Conservation (phyloP, 2,888 invertebrate genomes). For the Pollenia griseotomentosa region DNA sequence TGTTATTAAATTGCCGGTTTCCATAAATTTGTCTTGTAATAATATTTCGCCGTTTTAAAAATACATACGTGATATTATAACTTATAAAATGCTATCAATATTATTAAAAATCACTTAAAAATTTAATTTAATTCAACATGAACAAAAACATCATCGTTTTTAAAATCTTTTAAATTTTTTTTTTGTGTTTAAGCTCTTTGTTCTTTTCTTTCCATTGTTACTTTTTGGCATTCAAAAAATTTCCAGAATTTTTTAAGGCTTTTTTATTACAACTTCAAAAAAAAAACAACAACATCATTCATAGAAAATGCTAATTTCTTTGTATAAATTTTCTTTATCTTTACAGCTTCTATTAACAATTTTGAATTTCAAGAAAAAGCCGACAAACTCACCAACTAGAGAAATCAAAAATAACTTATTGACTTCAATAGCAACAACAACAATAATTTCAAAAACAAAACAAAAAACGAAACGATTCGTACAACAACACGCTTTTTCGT, state of each 20-base stretch:
- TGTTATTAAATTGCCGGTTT: no score
- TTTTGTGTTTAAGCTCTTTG: neutral
- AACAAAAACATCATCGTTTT: neutral
- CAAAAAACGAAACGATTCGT: slow-evolving; percentile 48
- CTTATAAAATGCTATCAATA: neutral
- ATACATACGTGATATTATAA: slow-evolving; percentile 19
- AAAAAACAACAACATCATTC: neutral
- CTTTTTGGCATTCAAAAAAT: slow-evolving; percentile 43
- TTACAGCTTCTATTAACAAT: slow-evolving; percentile 61
- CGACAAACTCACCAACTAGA: slow-evolving; percentile 33
- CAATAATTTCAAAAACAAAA: slow-evolving; percentile 7
- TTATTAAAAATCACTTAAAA: slow-evolving; percentile 7
- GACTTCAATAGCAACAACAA: slow-evolving; percentile 1
- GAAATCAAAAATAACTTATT: slow-evolving; percentile 49
- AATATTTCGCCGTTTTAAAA: neutral
- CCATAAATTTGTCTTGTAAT: neutral
- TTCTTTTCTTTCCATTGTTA: neutral
- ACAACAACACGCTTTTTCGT: slow-evolving; percentile 33
- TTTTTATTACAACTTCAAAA: neutral
- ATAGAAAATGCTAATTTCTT: slow-evolving; percentile 59
- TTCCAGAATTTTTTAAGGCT: slow-evolving; percentile 30
- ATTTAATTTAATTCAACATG: neutral
- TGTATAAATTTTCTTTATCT: slow-evolving; percentile 40
- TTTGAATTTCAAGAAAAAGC: slow-evolving; percentile 33
- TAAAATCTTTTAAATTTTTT: neutral